Base-by-base conservation (phyloP, 23 tunicate species). In the Trididemnum clinides region DNA sequence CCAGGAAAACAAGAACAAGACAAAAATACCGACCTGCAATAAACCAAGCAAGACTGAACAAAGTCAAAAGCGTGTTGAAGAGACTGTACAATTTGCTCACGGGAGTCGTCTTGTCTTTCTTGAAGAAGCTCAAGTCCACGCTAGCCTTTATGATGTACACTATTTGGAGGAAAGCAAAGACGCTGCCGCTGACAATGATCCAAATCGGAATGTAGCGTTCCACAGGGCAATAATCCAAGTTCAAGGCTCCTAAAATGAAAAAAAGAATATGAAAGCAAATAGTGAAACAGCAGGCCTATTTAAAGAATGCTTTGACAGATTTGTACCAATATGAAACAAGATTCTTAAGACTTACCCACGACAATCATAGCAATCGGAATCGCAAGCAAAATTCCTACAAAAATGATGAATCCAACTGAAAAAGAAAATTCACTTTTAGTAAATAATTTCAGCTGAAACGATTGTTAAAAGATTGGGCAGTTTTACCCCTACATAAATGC, bases 1-100 rank as follows among this genome's bases (percentile, higher is more conserved):
- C n/a, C n/a, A n/a, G n/a, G n/a, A n/a, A n/a, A n/a, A n/a, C n/a
- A n/a, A n/a, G n/a, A n/a, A n/a, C n/a, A n/a, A n/a, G n/a, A n/a
- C n/a, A n/a, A n/a, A n/a, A n/a, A n/a, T n/a, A n/a, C 69, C 39
- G 78, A 92, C 97, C 97, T 28, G 97, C 97, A 31, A 92, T 57
- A 57, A 92, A 92, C 97, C 97, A 92, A 18, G 88, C 97, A 77
- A 83, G 28, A 36, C 75, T 87, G 82, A 87, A 87, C 36, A 87
- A 81, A 1, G 84, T 82, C 12, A 92, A 44, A 30, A 87, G 34
- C 23, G 84, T 72, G 62, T 83, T 87, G 79, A 74, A 77, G 15
- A 59, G 57, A 3, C 71, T 36, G 31, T 77, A 49, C 1, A 51
- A 7, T 26, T 78, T 73, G 62, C 38, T 34, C 39, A 30, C 57